Base-by-base conservation (phyloP, 2,113 vertebrate genomes). In the Engystomops pustulosus region DNA sequence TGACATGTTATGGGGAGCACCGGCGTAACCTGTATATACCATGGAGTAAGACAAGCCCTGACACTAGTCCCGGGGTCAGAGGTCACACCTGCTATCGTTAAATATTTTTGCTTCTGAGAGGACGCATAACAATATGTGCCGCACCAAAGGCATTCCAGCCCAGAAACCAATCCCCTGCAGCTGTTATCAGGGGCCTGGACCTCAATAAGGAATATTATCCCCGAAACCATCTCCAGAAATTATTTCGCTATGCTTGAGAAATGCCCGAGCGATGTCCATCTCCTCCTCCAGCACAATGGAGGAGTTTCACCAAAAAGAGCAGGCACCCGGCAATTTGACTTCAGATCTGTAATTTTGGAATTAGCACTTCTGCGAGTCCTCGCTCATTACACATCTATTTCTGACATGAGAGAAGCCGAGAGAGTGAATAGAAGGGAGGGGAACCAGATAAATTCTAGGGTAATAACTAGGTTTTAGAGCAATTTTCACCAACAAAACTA, bases 51-150 rank as follows among this genome's bases (percentile, higher is more conserved):
- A 69, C 86, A 75, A 80, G 49, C 84, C 69, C 30, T 34, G 47
- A 84, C 70, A 89, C 87, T 68, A 87, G 85, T 68, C 30, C 80
- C n/a, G 87, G 87, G 90, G 90, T 92, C 92, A 91, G 91, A 93
- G 93, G 93, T 92, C 93, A 92, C 91, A 94, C 89, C 93, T 95
- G 93, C 92, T 91, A 92, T 92, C 88, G 77, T 80, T 80, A 87
- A 91, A 93, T 90, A 90, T 90, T 88, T 89, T 86, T 88, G 87
- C 83, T 91, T 94, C 83, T 38, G 93, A 93, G 92, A 93, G 83
- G 86, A 86, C 47, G 78, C 80, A 78, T 77, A 80, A 88, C 88
- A 91, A 93, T 86, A 90, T 89, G 90, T 58, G 62, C n/a, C 79
- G 81, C 87, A 89, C 88, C 84, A 45, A 47, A 86, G 74, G 90